phyloP scores from a whole-genome alignment of 2,888 invertebrate genomes.

The Pteria penguin region DNA sequence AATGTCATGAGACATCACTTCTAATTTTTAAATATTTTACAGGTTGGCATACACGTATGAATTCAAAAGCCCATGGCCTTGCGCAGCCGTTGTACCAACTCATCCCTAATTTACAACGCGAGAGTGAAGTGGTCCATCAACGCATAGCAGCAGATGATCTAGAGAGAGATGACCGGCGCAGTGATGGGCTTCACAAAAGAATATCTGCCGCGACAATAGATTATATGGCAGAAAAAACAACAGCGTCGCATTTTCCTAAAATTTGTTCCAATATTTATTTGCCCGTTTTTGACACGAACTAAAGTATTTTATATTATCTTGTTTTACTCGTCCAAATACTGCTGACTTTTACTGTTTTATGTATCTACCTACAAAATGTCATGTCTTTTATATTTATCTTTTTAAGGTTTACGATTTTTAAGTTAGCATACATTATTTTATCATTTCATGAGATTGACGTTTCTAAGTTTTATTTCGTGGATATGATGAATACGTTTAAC shows the following conservation, averaged over 20 bases:
- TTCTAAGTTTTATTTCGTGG: no score
- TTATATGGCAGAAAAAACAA: neutral
- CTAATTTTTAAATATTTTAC: no score
- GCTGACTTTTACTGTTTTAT: no score
- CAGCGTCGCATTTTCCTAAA: neutral
- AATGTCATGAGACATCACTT: neutral
- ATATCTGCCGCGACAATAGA: neutral
- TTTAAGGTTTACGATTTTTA: no score
- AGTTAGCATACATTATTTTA: no score
- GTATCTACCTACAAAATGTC: no score
- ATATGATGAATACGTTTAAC: no score
- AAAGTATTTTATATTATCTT: no score
- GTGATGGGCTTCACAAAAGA: neutral
- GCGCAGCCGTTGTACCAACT: neutral
- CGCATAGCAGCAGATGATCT: neutral
- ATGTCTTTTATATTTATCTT: no score
- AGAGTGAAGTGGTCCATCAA: neutral
- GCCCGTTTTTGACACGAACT: no score
- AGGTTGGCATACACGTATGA: neutral
- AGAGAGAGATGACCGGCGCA: neutral
- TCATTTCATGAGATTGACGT: no score
- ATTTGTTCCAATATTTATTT: neutral
- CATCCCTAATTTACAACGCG: neutral
- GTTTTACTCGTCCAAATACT: no score
- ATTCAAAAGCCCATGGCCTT: neutral